These are phyloP conservation scores for Adelognathus sp. DNA, from an alignment of 2,888 invertebrate species.

Conservation along the genomic window DNA sequence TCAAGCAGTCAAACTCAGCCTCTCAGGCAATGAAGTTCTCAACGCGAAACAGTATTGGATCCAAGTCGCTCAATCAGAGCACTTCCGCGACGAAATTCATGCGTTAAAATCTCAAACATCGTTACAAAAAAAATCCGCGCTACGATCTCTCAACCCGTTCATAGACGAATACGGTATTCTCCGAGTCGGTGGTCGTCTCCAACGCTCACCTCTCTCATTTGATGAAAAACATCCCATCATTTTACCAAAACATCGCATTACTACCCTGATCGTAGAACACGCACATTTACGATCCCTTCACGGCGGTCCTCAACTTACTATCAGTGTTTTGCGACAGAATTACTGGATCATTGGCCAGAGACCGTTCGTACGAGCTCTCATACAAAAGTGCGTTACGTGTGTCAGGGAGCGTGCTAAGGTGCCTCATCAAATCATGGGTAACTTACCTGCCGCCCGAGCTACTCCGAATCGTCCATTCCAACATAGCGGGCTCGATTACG, in stretches of 20 bases:
- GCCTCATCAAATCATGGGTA: background rate
- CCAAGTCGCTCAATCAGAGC: background rate
- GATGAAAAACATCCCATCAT: slow-evolving; percentile 33
- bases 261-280: slow-evolving; percentile 30
- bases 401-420: background rate
- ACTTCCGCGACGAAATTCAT: background rate
- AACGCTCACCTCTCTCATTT: slow-evolving; percentile 6
- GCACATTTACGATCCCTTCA: slow-evolving; percentile 25
- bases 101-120: background rate
- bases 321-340: background rate
- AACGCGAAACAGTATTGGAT: slow-evolving; percentile 3
- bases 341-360: slow-evolving; percentile 41
- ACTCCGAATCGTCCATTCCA: background rate
- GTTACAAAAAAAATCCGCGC: background rate
- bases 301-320: slow-evolving; percentile 27
- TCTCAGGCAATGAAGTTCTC: background rate
- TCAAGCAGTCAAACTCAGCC: background rate
- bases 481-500: too few species aligned
- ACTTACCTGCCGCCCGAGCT: background rate
- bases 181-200: slow-evolving; percentile 37
- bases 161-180: slow-evolving; percentile 1
- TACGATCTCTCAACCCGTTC: slow-evolving; percentile 15
- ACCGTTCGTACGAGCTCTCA: background rate
- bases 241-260: slow-evolving; percentile 1
- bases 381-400: slow-evolving; percentile 49